Evolutionary conservation across 2,888 invertebrate genomes (phyloP).

Genomic region (Trachelus troglodyta): DNA sequence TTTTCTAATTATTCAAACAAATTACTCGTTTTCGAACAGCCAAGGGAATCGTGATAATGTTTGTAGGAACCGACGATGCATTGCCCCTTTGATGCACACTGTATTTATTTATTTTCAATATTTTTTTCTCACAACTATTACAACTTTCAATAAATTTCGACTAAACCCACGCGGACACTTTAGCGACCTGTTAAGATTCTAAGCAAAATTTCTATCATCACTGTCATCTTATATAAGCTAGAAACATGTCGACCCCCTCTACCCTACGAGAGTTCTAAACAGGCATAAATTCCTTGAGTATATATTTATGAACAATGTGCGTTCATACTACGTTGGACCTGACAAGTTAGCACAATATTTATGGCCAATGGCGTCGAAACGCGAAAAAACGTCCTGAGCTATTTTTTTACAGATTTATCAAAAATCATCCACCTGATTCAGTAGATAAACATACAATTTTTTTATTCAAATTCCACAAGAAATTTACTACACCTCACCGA

Average conservation of each 20-base stretch:
- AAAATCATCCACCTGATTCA: neutral
- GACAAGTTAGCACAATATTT: neutral
- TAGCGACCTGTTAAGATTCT: neutral
- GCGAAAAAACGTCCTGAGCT: neutral
- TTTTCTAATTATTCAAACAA: neutral
- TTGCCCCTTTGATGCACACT: neutral
- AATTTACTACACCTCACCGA: constrained; percentile 5
- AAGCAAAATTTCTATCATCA: neutral
- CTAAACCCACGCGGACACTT: neutral
- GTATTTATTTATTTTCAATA: neutral
- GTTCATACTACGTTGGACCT: neutral
- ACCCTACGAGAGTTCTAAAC: constrained; percentile 11
- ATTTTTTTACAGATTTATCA: neutral
- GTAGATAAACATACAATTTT: neutral
- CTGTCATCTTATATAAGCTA: neutral
- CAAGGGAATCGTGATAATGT: neutral
- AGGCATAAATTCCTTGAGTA: constrained; percentile 12
- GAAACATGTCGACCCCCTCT: neutral
- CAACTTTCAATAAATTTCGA: neutral
- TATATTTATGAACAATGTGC: constrained; percentile 6
- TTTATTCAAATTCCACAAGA: neutral
- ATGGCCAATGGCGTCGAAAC: neutral
- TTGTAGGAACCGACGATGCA: neutral
- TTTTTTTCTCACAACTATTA: neutral
- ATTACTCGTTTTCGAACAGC: neutral